Evolutionary conservation across 92 coral and sea anemone genomes (phyloP).

Genomic region (Palythoa grandis): DNA sequence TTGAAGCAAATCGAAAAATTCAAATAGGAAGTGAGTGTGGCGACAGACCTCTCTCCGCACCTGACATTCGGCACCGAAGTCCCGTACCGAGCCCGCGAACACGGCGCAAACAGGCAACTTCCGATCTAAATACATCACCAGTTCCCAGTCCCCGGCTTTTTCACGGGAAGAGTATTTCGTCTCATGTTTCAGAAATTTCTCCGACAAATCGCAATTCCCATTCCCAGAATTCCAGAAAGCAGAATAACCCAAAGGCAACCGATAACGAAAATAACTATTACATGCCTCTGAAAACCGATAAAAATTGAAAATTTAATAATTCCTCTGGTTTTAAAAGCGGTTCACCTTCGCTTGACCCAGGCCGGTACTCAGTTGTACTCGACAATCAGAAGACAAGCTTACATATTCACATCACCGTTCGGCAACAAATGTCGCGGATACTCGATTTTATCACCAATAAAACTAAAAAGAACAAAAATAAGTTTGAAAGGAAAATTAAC

Average conservation of each 20-base stretch:
- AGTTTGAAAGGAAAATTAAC: too few relatives aligned
- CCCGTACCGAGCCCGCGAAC: conserved; percentile 38
- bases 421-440: too few relatives aligned
- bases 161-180: background rate
- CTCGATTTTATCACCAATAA: too few relatives aligned
- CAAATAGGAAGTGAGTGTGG: background rate
- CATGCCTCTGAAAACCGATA: conserved; percentile 15
- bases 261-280: background rate
- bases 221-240: background rate
- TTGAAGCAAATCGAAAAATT: background rate
- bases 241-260: background rate
- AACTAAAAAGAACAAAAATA: too few relatives aligned
- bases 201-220: background rate
- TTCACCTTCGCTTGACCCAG: background rate
- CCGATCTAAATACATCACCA: background rate
- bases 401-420: too few relatives aligned
- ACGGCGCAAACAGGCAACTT: conserved; percentile 1
- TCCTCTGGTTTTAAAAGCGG: background rate
- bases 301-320: background rate
- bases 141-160: conserved; percentile 25
- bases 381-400: too few relatives aligned
- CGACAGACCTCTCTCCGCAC: background rate
- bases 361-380: background rate
- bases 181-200: background rate
- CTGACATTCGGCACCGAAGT: conserved; percentile 3